Evolutionary conservation across 2,797 vertebrate genomes (phyloP), one percentile per base, ranked within the genome.

Genomic region (Labroides dimidiatus): DNA sequence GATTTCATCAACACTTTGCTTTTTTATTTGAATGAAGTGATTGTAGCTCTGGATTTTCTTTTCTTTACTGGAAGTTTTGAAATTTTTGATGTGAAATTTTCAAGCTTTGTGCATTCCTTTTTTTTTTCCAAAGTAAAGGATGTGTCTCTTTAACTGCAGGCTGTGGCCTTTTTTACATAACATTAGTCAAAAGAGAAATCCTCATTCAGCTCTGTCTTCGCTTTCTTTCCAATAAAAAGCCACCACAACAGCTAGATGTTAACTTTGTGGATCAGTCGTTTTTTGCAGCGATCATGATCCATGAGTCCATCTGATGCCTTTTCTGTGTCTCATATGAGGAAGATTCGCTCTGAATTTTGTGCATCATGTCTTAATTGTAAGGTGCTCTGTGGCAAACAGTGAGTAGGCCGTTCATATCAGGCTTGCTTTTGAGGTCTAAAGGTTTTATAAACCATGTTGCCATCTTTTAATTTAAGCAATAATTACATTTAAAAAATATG

Each of bases 71-170:
- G n/a, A n/a, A 27, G 6, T 27, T 27, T 27, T 27, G 3, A 27
- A 52, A 60, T 27, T 6, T 14, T 20, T 43, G 0, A 11, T 50
- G 16, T 4, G 39, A 41, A 11, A 51, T 64, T 10, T 50, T 37
- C 33, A 56, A 17, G 24, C 23, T 58, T 80, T 55, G 27, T 75
- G 57, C 87, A 88, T 91, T 90, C 73, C 84, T 60, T 64, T 78
- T 49, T 47, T n/a, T 64, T 80, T 49, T 44, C 17, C 15, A 39
- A 57, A 24, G 13, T 2, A 4, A 37, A 21, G 21, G n/a, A 56
- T 1, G 3, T 33, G 0, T 3, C 24, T 39, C 12, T 27, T 39
- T 67, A 45, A 56, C 43, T 44, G 0, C 16, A 50, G 59, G 19
- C 33, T 45, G 19, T 49, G 52, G 4, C 39, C 55, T 71, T 81